Percentiles rank a stretch among this genome's conserved stretches.
phyloP scores from a whole-genome alignment of 2,797 vertebrate species.

The Rhinophrynus dorsalis region DNA sequence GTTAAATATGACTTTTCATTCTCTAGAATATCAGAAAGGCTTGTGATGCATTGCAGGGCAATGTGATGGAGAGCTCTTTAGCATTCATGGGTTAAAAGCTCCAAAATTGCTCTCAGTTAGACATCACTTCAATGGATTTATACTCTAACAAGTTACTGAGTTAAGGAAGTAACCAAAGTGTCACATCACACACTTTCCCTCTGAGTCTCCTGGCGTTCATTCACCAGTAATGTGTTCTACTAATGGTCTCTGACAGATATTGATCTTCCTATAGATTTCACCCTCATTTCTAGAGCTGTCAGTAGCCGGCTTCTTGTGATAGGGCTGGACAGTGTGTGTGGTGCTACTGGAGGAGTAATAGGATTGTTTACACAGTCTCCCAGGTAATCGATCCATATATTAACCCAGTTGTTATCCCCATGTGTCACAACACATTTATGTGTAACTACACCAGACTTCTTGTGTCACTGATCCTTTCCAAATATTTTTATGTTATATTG shows the following conservation, averaged over 20 bases:
- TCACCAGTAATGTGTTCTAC: slow-evolving; percentile 23
- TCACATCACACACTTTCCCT: not conserved
- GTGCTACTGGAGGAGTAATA: not conserved
- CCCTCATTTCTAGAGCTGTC: not conserved
- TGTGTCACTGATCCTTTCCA: no score
- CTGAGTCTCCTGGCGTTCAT: not conserved
- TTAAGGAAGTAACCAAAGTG: not conserved
- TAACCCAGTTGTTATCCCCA: no score
- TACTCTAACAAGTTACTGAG: not conserved
- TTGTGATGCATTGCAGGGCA: no score
- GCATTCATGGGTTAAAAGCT: no score
- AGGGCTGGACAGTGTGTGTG: not conserved
- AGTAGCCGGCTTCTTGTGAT: not conserved
- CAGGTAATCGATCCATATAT: no score
- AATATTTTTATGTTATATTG: no score
- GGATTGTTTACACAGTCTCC: no score
- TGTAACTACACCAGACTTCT: no score
- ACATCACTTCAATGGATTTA: not conserved
- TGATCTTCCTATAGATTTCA: slow-evolving; percentile 13
- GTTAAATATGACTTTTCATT: no score
- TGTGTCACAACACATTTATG: no score
- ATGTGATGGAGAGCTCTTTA: no score
- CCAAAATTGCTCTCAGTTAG: not conserved
- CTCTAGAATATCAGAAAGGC: not conserved
- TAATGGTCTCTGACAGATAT: slow-evolving; percentile 18